A percentile compares a stretch with the other conserved stretches of the same genome.
phyloP scores from a whole-genome alignment of 2,888 invertebrate species.

The Rotaria macrura region DNA sequence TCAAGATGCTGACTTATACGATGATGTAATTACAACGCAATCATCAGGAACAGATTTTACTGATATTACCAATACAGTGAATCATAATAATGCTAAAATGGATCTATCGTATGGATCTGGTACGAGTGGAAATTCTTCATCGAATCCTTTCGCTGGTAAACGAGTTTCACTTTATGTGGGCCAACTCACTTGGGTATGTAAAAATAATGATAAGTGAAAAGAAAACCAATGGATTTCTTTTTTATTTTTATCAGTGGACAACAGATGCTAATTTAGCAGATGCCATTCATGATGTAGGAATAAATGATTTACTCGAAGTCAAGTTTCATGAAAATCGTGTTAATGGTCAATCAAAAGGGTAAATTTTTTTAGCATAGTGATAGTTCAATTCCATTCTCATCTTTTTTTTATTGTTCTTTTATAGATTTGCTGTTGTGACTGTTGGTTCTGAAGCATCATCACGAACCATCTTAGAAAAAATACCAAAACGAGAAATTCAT shows the following conservation, averaged over 20 bases:
- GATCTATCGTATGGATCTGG: neutral
- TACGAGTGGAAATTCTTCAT: neutral
- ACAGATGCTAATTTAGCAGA: slow-evolving; percentile 89
- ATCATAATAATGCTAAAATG: neutral
- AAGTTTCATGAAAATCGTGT: slow-evolving; percentile 98
- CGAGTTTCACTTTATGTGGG: slow-evolving; percentile 30
- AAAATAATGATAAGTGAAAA: neutral
- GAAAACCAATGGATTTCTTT: neutral
- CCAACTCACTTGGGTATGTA: slow-evolving; percentile 24
- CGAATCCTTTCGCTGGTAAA: neutral
- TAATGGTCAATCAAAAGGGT: slow-evolving; percentile 92
- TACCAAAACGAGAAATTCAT: slow-evolving; percentile 87
- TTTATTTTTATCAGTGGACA: slow-evolving; percentile 66
- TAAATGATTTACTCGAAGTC: slow-evolving; percentile 85
- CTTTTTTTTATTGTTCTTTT: slow-evolving; percentile 27
- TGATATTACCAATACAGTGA: neutral
- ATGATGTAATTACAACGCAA: slow-evolving; percentile 21
- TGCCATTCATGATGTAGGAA: slow-evolving; percentile 69
- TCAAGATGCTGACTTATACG: slow-evolving; percentile 12
- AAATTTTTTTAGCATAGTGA: slow-evolving; percentile 36
- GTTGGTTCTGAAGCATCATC: slow-evolving; percentile 82
- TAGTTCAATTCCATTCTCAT: neutral
- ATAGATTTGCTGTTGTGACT: slow-evolving; percentile 77
- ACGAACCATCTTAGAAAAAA: slow-evolving; percentile 75
- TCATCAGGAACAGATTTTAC: slow-evolving; percentile 5